Evolutionary conservation across 2,888 invertebrate species (phyloP).

Genomic region (Nycteola revayana): DNA sequence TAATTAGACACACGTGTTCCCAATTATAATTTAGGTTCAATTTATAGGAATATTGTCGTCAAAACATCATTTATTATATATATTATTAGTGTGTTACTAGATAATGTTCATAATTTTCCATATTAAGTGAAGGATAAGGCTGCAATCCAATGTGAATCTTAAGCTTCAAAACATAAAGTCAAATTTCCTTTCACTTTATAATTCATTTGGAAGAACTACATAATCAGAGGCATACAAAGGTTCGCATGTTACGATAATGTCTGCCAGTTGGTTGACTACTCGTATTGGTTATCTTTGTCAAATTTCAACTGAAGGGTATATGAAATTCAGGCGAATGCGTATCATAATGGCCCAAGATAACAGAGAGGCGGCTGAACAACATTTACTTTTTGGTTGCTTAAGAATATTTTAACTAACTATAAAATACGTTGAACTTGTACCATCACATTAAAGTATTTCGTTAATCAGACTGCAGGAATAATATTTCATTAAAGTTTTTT

Average conservation of each 20-base stretch:
- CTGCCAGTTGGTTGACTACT: slow-evolving; percentile 20
- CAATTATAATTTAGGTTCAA: slow-evolving; percentile 19
- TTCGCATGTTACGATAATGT: slow-evolving; percentile 16
- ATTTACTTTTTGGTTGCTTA: slow-evolving; percentile 14
- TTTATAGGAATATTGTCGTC: slow-evolving; percentile 21
- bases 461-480: too few species aligned
- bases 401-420: background rate
- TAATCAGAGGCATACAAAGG: slow-evolving; percentile 8
- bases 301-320: slow-evolving; percentile 19
- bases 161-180: slow-evolving; percentile 1
- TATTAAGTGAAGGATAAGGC: too few species aligned
- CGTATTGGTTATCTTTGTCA: slow-evolving; percentile 26
- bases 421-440: too few species aligned
- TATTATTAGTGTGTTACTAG: slow-evolving; percentile 21
- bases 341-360: slow-evolving; percentile 29
- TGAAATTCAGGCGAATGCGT: slow-evolving; percentile 12
- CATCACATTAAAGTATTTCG: too few species aligned
- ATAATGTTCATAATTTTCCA: slow-evolving; percentile 11
- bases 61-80: slow-evolving; percentile 15
- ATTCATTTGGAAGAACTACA: slow-evolving; percentile 6
- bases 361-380: slow-evolving; percentile 5
- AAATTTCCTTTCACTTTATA: background rate
- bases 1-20: slow-evolving; percentile 23
- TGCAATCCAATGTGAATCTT: too few species aligned
- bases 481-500: too few species aligned